phyloP scores from a whole-genome alignment of 2,113 vertebrate genomes.

The Bubalus kerabau region DNA sequence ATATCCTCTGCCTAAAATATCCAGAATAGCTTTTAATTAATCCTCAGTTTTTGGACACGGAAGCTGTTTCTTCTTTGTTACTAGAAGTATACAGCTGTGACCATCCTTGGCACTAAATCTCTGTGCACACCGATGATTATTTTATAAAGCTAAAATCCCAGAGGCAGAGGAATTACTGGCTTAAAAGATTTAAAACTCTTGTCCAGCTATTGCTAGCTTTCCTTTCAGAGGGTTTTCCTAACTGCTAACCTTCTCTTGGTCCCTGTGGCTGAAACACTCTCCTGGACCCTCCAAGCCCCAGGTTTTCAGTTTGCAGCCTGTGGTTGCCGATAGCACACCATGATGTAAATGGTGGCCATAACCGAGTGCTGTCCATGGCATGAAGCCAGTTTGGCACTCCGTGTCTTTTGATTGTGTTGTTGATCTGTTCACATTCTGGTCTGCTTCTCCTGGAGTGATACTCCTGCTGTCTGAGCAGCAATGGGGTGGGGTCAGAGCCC shows the following conservation, averaged over 20 bases:
- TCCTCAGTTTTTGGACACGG: background rate
- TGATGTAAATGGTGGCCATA: background rate
- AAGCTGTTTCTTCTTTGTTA: background rate
- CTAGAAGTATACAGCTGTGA: background rate
- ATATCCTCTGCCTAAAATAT: background rate
- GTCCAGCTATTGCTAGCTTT: background rate
- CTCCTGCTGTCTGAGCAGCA: background rate
- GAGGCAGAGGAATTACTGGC: background rate
- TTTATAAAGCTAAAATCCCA: background rate
- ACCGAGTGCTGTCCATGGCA: rapidly evolving
- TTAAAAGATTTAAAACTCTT: background rate
- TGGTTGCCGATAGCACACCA: rapidly evolving
- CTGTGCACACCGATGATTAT: background rate
- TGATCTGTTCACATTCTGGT: background rate
- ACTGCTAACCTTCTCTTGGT: background rate
- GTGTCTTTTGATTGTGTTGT: background rate
- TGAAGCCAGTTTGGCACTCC: background rate
- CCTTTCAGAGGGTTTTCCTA: background rate
- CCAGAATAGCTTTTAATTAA: background rate
- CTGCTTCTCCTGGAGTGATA: background rate
- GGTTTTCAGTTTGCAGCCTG: background rate
- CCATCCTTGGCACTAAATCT: background rate
- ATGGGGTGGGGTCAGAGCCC: background rate
- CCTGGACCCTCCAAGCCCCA: background rate
- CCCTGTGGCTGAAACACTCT: too few relatives aligned